Conservation (phyloP, 2,797 vertebrate species). For the Mormyrops attenuatus region DNA sequence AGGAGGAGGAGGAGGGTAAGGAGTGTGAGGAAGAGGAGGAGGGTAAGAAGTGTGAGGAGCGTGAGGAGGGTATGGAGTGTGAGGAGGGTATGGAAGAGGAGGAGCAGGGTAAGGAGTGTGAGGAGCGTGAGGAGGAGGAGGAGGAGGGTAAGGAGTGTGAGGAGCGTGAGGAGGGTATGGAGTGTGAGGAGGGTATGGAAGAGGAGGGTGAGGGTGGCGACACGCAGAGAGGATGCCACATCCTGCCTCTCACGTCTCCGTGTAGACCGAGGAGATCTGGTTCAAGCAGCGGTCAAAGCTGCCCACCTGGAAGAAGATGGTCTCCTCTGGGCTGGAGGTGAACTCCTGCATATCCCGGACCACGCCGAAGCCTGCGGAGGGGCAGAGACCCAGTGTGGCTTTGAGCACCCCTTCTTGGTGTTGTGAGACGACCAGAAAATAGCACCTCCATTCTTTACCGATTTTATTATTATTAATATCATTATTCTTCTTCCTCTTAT, state of each 20-base stretch:
- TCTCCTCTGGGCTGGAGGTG: constrained; percentile 74
- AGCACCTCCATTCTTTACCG: not conserved
- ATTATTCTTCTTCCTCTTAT: not conserved
- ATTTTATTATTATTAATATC: not conserved
- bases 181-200: not conserved
- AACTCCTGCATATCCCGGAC: constrained; percentile 73
- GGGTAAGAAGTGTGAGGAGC: no score
- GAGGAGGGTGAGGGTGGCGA: constrained; percentile 19
- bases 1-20: no score
- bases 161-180: not conserved
- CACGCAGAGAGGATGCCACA: constrained; percentile 19
- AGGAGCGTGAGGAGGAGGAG: no score
- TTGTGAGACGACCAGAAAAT: not conserved
- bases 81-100: no score
- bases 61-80: no score
- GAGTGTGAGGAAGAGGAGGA: no score
- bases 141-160: no score
- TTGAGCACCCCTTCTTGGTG: not conserved
- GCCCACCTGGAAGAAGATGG: constrained; percentile 82
- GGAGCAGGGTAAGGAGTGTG: no score
- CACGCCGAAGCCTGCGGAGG: constrained; percentile 73
- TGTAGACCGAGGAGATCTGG: constrained; percentile 91
- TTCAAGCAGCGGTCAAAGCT: constrained; percentile 88
- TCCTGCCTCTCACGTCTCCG: constrained; percentile 73
- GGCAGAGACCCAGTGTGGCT: not conserved